phyloP scores from a whole-genome alignment of 2,113 vertebrate species.

The Upupa epops region DNA sequence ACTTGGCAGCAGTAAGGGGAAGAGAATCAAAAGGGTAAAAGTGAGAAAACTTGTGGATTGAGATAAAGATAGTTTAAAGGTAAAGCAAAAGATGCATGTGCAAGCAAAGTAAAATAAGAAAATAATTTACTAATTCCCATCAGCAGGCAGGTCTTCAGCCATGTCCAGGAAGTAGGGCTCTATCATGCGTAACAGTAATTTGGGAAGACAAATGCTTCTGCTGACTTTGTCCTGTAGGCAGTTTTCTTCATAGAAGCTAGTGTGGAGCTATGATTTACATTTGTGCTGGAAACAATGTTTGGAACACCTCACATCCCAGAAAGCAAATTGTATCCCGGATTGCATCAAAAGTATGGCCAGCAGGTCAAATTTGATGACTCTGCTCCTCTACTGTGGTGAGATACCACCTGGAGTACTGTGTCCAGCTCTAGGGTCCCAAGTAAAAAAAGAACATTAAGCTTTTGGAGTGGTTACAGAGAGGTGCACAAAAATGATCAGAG shows the following conservation, averaged over 20 bases:
- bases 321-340: too few species aligned
- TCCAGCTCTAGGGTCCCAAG: too few species aligned
- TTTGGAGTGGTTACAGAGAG: too few species aligned
- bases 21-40: not conserved
- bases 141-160: not conserved
- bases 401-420: too few species aligned
- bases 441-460: too few species aligned
- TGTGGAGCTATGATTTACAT: not conserved
- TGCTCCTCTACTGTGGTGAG: too few species aligned
- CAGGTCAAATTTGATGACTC: too few species aligned
- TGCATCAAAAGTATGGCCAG: too few species aligned
- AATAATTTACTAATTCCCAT: fast-evolving
- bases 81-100: not conserved
- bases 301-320: too few species aligned
- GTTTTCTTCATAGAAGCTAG: not conserved
- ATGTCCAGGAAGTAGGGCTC: not conserved
- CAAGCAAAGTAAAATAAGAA: not conserved
- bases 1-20: too few species aligned
- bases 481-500: too few species aligned
- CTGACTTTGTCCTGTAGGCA: not conserved
- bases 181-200: fast-evolving
- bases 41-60: not conserved
- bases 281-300: not conserved
- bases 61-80: not conserved
- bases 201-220: not conserved